These are phyloP conservation scores for Prenolepis imparis DNA, from an alignment of 2,888 invertebrate species.

Conservation along the genomic window DNA sequence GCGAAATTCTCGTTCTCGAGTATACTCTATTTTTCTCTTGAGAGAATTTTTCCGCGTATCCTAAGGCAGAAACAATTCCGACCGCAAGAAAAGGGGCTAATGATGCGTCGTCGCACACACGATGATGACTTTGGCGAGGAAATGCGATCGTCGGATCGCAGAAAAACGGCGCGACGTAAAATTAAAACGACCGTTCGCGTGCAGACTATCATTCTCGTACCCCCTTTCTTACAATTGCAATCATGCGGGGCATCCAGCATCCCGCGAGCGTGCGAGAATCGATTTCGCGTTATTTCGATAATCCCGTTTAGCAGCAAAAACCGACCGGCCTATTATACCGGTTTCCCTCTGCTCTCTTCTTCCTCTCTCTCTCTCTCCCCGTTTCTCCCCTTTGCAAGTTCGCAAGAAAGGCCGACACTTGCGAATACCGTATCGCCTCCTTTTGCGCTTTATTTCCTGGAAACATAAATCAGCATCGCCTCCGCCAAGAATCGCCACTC, in stretches of 20 bases:
- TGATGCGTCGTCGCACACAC: background rate
- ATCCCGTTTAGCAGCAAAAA: constrained; percentile 49
- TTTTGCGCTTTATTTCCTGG: constrained; percentile 65
- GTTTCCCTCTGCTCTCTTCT: background rate
- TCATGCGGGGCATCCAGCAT: too few species aligned
- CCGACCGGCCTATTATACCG: constrained; percentile 15
- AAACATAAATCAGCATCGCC: constrained; percentile 70
- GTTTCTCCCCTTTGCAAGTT: background rate
- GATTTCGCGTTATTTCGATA: constrained; percentile 57
- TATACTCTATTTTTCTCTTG: background rate
- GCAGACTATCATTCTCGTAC: constrained; percentile 17
- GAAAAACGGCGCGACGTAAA: background rate
- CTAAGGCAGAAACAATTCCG: background rate
- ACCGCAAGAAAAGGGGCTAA: background rate
- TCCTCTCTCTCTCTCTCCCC: too few species aligned
- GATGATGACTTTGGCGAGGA: background rate
- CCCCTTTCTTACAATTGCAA: constrained; percentile 16
- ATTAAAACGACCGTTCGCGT: constrained; percentile 36
- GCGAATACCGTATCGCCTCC: constrained; percentile 45
- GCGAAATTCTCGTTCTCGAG: background rate
- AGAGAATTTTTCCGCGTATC: background rate
- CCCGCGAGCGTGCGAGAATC: constrained; percentile 43
- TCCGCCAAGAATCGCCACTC: constrained; percentile 38
- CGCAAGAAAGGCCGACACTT: constrained; percentile 30
- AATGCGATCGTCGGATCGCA: background rate